Evolutionary conservation across 1,140 invertebrate genomes (phyloP).

Genomic region (Drosophila santomea): DNA sequence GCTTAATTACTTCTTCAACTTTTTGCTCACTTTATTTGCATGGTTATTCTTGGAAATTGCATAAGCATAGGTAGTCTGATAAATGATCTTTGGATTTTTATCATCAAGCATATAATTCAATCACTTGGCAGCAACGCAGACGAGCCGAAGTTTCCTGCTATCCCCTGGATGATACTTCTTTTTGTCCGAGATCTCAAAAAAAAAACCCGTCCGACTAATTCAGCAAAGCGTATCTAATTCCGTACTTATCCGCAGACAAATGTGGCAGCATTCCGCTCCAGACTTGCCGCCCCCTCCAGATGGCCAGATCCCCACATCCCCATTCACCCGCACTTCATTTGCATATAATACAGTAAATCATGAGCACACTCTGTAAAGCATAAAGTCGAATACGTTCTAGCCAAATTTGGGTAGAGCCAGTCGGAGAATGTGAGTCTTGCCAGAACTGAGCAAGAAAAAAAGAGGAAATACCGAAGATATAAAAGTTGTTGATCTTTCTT

Average conservation of each 20-base stretch:
- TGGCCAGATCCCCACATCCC: neutral
- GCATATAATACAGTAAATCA: slow-evolving; percentile 81
- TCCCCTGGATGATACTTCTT: slow-evolving; percentile 8
- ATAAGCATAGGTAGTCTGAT: slow-evolving; percentile 35
- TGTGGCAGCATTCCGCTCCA: slow-evolving; percentile 43
- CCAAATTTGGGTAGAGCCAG: slow-evolving; percentile 60
- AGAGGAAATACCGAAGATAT: neutral
- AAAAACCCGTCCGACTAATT: slow-evolving; percentile 32
- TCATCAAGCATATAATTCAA: slow-evolving; percentile 37
- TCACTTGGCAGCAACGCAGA: slow-evolving; percentile 3
- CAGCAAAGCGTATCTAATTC: slow-evolving; percentile 72
- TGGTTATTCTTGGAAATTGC: slow-evolving; percentile 48
- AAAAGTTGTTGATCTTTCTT: slow-evolving; percentile 40
- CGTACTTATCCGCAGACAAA: slow-evolving; percentile 47
- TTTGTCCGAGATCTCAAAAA: slow-evolving; percentile 14
- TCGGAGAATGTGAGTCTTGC: slow-evolving; percentile 38
- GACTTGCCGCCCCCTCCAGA: slow-evolving; percentile 10
- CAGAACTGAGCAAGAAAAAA: neutral
- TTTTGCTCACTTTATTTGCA: neutral
- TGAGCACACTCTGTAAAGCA: slow-evolving; percentile 57
- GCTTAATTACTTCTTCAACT: slow-evolving; percentile 23
- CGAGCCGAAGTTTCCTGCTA: slow-evolving; percentile 6
- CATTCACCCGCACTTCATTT: slow-evolving; percentile 51
- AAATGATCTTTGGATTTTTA: slow-evolving; percentile 37
- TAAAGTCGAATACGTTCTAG: slow-evolving; percentile 52